A percentile compares a stretch with the other conserved stretches of the same genome.
Evolutionary conservation across 2,797 vertebrate genomes (phyloP).

Genomic region (Leptoclinus maculatus): DNA sequence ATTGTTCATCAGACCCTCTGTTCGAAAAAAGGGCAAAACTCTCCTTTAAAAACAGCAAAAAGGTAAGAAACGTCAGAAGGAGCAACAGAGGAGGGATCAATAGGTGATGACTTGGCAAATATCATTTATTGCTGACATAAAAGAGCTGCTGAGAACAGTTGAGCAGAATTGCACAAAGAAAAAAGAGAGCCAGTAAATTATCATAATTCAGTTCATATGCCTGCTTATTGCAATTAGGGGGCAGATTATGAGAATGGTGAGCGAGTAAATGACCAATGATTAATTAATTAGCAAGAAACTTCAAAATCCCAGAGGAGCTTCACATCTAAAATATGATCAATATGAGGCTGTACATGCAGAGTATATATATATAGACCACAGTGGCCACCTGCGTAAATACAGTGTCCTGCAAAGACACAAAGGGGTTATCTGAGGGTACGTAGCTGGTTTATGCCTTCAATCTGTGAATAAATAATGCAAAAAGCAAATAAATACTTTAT

Average conservation of each 20-base stretch:
- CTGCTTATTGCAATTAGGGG: neutral
- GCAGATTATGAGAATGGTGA: neutral
- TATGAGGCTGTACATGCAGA: neutral
- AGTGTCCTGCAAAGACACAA: neutral
- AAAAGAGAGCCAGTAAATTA: neutral
- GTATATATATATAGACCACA: neutral
- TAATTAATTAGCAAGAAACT: neutral
- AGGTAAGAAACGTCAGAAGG: constrained; percentile 4
- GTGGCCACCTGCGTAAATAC: no score
- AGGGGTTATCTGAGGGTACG: neutral
- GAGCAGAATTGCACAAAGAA: neutral
- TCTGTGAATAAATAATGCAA: neutral
- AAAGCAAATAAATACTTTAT: neutral
- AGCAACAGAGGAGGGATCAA: neutral
- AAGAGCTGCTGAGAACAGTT: neutral
- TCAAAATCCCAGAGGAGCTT: neutral
- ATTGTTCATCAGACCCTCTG: neutral
- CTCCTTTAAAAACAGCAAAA: neutral
- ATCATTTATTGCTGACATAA: neutral
- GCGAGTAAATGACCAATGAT: neutral
- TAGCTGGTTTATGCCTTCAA: neutral
- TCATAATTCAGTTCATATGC: neutral
- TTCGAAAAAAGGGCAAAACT: neutral
- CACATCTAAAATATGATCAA: neutral
- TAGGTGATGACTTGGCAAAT: constrained; percentile 5